A percentile compares a stretch with the other conserved stretches of the same genome.
phyloP scores from a whole-genome alignment of 2,797 vertebrate species.

The Arrhamphus sclerolepis region DNA sequence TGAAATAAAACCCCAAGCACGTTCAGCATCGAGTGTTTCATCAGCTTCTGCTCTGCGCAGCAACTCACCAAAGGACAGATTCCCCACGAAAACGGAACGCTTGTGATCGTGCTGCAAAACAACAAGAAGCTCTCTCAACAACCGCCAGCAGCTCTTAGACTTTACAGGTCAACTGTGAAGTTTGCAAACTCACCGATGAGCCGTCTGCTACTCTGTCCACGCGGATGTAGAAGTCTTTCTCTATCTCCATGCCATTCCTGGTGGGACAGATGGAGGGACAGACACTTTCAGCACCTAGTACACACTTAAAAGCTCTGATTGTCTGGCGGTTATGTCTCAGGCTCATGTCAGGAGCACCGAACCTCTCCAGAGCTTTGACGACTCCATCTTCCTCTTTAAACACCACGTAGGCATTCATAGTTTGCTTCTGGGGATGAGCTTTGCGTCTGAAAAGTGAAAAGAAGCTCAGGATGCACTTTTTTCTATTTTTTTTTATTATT shows the following conservation, averaged over 20 bases:
- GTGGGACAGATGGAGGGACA: neutral
- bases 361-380: conserved; percentile 84
- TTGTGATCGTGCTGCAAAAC: conserved; percentile 88
- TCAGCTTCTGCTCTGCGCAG: neutral
- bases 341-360: neutral
- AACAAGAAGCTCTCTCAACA: conserved; percentile 13
- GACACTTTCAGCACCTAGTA: neutral
- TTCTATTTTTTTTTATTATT: no score
- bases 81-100: conserved; percentile 91
- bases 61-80: conserved; percentile 91
- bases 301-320: neutral
- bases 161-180: fast-evolving
- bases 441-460: conserved; percentile 80
- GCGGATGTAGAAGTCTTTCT: conserved; percentile 86
- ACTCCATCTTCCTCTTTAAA: conserved; percentile 85
- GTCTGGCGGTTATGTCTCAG: neutral
- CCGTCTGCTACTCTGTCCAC: conserved; percentile 85
- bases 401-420: conserved; percentile 92
- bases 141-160: fast-evolving
- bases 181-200: conserved; percentile 72
- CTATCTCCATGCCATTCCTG: conserved; percentile 91
- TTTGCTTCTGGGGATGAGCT: conserved; percentile 87
- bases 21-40: neutral
- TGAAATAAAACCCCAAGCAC: no score
- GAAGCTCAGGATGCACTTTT: neutral